Conservation (phyloP, 2,113 vertebrate species). For the Prionailurus bengalensis region DNA sequence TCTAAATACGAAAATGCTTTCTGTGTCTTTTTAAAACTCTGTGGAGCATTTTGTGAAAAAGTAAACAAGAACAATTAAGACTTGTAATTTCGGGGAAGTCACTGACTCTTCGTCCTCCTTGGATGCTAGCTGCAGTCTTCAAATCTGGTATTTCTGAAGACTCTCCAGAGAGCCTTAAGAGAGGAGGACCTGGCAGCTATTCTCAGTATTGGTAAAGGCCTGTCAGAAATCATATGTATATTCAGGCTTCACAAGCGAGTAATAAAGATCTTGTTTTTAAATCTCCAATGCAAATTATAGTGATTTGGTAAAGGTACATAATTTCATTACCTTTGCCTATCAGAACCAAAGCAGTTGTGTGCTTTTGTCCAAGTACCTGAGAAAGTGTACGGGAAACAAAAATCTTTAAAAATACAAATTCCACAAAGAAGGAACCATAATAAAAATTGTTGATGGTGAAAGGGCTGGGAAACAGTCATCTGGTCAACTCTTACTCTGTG, state of each 20-base stretch:
- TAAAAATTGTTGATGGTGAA: background rate
- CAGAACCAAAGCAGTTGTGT: background rate
- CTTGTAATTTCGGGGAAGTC: background rate
- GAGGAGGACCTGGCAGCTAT: background rate
- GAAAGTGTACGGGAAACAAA: background rate
- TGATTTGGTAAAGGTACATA: background rate
- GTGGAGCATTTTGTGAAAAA: constrained; percentile 27
- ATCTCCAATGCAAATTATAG: background rate
- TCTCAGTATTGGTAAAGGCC: background rate
- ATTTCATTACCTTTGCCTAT: background rate
- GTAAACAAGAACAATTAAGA: constrained; percentile 5
- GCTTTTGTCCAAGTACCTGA: constrained; percentile 12
- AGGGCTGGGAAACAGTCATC: background rate
- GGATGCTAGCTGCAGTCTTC: background rate
- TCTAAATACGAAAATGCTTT: background rate
- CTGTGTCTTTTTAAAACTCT: background rate
- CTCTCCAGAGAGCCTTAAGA: constrained; percentile 42
- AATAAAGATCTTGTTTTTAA: background rate
- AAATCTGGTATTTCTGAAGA: background rate
- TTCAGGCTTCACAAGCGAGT: background rate
- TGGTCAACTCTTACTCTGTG: background rate
- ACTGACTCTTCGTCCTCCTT: background rate
- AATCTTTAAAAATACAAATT: background rate
- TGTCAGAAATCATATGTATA: background rate
- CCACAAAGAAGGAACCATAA: background rate